Conservation (phyloP, 2,797 vertebrate species). For the Lutjanus argentimaculatus region DNA sequence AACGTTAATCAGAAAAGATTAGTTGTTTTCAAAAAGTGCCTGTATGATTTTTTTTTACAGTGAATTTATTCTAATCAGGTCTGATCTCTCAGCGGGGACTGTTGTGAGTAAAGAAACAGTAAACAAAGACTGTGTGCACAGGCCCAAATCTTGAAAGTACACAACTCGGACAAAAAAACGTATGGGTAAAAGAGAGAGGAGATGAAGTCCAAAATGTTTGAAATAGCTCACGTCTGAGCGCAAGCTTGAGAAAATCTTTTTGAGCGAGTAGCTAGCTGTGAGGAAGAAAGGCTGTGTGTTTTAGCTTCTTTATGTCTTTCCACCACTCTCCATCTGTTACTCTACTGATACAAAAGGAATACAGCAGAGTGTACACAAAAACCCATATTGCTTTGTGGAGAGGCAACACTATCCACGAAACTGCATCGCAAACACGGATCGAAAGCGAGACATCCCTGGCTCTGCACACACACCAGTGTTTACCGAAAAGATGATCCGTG, state of each 20-base stretch:
- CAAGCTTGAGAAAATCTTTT: conserved; percentile 84
- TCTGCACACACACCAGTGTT: conserved; percentile 85
- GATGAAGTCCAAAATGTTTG: conserved; percentile 75
- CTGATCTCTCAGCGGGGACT: conserved; percentile 31
- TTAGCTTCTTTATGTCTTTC: conserved; percentile 80
- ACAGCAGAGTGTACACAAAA: conserved; percentile 78
- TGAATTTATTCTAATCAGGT: conserved; percentile 19
- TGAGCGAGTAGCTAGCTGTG: conserved; percentile 76
- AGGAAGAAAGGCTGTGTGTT: conserved; percentile 84
- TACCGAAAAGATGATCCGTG: conserved; percentile 91
- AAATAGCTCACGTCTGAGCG: conserved; percentile 72
- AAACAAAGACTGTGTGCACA: conserved; percentile 57
- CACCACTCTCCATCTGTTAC: conserved; percentile 80
- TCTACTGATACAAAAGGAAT: conserved; percentile 76
- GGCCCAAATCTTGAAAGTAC: conserved; percentile 65
- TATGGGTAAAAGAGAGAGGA: conserved; percentile 61
- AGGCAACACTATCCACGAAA: conserved; percentile 81
- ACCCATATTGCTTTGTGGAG: conserved; percentile 80
- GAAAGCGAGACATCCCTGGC: conserved; percentile 66
- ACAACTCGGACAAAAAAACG: conserved; percentile 52
- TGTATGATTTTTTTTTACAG: too few relatives aligned
- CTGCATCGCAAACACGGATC: conserved; percentile 69
- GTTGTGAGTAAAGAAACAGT: conserved; percentile 42
- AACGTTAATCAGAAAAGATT: too few relatives aligned
- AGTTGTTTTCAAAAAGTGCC: too few relatives aligned